Conservation (phyloP, 2,888 invertebrate genomes). For the Fragum fragum region DNA sequence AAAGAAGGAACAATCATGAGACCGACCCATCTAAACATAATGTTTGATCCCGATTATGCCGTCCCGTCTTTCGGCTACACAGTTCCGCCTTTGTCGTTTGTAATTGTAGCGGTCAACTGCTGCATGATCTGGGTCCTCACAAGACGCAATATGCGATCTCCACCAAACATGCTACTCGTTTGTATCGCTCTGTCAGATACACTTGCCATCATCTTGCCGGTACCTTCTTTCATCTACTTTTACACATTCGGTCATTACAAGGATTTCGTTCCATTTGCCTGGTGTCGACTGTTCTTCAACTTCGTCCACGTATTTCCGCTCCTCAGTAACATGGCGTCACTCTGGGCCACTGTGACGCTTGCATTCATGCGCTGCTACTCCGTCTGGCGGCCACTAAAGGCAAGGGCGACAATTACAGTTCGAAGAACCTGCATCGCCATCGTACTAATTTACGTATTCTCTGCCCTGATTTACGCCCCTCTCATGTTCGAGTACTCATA, state of each 20-base stretch:
- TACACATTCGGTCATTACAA: slow-evolving; percentile 47
- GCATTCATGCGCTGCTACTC: slow-evolving; percentile 59
- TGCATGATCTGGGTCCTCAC: slow-evolving; percentile 46
- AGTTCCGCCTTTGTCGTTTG: slow-evolving; percentile 49
- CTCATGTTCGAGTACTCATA: slow-evolving; percentile 54
- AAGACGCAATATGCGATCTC: slow-evolving; percentile 54
- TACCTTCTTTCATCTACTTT: slow-evolving; percentile 50
- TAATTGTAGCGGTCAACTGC: slow-evolving; percentile 42
- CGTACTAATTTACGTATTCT: slow-evolving; percentile 29
- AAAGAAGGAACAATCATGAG: not conserved
- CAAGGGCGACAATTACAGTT: slow-evolving; percentile 38
- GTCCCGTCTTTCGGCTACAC: slow-evolving; percentile 59
- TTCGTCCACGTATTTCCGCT: slow-evolving; percentile 56
- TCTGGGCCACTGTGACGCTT: slow-evolving; percentile 59
- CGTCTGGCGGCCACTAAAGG: slow-evolving; percentile 55
- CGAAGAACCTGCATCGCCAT: slow-evolving; percentile 36
- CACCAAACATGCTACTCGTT: slow-evolving; percentile 44
- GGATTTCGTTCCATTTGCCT: slow-evolving; percentile 53
- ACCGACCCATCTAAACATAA: slow-evolving; percentile 35
- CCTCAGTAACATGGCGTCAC: slow-evolving; percentile 61
- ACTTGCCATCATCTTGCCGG: slow-evolving; percentile 45
- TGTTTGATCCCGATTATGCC: slow-evolving; percentile 51
- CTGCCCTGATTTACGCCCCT: slow-evolving; percentile 39
- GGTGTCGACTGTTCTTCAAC: slow-evolving; percentile 56
- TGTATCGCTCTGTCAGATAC: slow-evolving; percentile 57